These are phyloP conservation scores for Periphyllus acericola DNA, from an alignment of 2,888 invertebrate genomes.

Conservation along the genomic window DNA sequence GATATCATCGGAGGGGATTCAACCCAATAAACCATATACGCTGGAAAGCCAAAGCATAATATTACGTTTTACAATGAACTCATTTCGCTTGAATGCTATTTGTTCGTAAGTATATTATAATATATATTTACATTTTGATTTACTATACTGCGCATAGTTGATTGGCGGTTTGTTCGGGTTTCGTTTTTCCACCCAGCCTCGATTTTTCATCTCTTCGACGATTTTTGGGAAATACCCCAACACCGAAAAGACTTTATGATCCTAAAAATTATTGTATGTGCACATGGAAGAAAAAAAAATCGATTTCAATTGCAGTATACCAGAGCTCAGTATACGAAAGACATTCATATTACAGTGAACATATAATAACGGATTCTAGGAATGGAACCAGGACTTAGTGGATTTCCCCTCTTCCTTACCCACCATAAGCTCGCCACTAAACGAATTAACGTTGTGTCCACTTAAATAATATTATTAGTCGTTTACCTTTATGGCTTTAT, in stretches of 20 bases:
- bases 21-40: conserved; percentile 11
- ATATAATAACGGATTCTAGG: neutral
- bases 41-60: conserved; percentile 1
- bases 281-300: neutral
- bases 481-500: neutral
- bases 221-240: conserved; percentile 69
- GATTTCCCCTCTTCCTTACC: too few relatives aligned
- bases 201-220: conserved; percentile 73
- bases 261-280: conserved; percentile 64
- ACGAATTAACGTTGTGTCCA: too few relatives aligned
- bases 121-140: conserved; percentile 52
- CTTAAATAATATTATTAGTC: neutral
- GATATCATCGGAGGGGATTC: conserved; percentile 28
- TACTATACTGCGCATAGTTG: conserved; percentile 25
- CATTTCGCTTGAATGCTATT: neutral
- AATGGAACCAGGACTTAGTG: too few relatives aligned
- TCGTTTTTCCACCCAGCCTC: conserved; percentile 81
- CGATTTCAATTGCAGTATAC: neutral
- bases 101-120: too few relatives aligned
- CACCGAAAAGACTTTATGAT: conserved; percentile 66
- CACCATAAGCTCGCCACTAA: too few relatives aligned
- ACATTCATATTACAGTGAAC: neutral
- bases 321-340: neutral
- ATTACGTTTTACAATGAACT: neutral
- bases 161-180: conserved; percentile 58